A percentile compares a stretch with the other conserved stretches of the same genome.
phyloP scores from a whole-genome alignment of 2,888 invertebrate genomes.

The Marronus borbonicus region DNA sequence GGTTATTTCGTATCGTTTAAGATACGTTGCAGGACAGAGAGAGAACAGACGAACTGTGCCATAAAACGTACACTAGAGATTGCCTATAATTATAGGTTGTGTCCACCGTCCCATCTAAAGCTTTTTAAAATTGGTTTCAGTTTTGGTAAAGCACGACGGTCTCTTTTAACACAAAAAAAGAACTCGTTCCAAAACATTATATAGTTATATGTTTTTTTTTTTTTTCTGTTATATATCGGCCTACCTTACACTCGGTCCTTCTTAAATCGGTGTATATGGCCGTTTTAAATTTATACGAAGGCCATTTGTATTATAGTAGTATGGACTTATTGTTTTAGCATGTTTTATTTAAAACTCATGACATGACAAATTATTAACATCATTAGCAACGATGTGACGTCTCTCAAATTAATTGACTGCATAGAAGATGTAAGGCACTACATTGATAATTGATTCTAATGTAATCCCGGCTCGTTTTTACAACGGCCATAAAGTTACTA shows the following conservation, averaged over 20 bases:
- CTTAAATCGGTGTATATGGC: background rate
- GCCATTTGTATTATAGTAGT: background rate
- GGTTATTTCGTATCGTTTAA: slow-evolving; percentile 48
- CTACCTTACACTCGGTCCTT: slow-evolving; percentile 12
- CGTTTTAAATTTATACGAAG: background rate
- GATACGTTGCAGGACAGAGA: background rate
- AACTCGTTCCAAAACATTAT: slow-evolving; percentile 64
- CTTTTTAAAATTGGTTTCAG: slow-evolving; percentile 67
- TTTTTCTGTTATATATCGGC: slow-evolving; percentile 41
- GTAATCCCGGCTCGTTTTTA: slow-evolving; percentile 16
- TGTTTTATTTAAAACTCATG: background rate
- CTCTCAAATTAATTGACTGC: background rate
- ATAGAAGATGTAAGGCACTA: background rate
- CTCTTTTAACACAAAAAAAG: slow-evolving; percentile 52
- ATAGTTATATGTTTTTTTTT: slow-evolving; percentile 37
- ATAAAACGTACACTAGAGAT: slow-evolving; percentile 66
- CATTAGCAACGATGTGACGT: background rate
- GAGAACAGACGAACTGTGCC: slow-evolving; percentile 56
- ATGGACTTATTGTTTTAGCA: slow-evolving; percentile 11
- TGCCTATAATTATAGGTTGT: slow-evolving; percentile 68
- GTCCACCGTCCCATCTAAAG: slow-evolving; percentile 60
- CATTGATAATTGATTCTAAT: slow-evolving; percentile 33
- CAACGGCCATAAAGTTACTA: slow-evolving; percentile 17
- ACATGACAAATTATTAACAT: slow-evolving; percentile 8
- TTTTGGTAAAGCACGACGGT: slow-evolving; percentile 64